Conservation (phyloP, 2,888 invertebrate species). For the Rotaria socialis region DNA sequence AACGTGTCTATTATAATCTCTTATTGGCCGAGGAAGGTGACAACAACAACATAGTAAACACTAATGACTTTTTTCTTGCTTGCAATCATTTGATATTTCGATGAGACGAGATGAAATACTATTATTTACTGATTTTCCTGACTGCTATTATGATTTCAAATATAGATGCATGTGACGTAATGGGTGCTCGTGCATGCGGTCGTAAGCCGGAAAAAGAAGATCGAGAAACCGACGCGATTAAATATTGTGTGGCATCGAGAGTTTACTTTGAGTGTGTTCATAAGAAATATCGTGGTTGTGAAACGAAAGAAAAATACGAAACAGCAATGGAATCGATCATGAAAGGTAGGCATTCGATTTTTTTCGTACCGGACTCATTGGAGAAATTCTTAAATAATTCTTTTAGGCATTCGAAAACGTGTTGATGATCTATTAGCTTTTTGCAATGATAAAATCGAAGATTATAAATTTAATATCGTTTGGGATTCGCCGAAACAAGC, state of each 20-base stretch:
- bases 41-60: background rate
- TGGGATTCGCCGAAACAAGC: slow-evolving; percentile 17
- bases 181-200: slow-evolving; percentile 44
- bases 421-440: background rate
- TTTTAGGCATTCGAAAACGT: slow-evolving; percentile 14
- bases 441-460: slow-evolving; percentile 15
- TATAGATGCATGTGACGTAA: slow-evolving; percentile 42
- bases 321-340: slow-evolving; percentile 45
- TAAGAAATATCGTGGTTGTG: slow-evolving; percentile 45
- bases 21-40: background rate
- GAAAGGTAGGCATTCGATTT: background rate
- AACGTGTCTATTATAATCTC: background rate
- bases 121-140: background rate
- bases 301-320: slow-evolving; percentile 41
- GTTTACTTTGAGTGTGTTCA: slow-evolving; percentile 43
- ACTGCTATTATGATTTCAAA: background rate
- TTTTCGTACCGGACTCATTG: too few species aligned
- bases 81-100: background rate
- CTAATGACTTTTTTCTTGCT: background rate
- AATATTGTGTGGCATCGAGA: slow-evolving; percentile 42
- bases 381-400: too few species aligned
- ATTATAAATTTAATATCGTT: background rate
- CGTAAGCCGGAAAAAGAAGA: slow-evolving; percentile 45
- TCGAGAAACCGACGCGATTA: slow-evolving; percentile 41
- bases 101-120: background rate